A percentile compares a stretch with the other conserved stretches of the same genome.
Conservation (phyloP, 2,888 invertebrate species). For the Leptothorax acervorum region DNA sequence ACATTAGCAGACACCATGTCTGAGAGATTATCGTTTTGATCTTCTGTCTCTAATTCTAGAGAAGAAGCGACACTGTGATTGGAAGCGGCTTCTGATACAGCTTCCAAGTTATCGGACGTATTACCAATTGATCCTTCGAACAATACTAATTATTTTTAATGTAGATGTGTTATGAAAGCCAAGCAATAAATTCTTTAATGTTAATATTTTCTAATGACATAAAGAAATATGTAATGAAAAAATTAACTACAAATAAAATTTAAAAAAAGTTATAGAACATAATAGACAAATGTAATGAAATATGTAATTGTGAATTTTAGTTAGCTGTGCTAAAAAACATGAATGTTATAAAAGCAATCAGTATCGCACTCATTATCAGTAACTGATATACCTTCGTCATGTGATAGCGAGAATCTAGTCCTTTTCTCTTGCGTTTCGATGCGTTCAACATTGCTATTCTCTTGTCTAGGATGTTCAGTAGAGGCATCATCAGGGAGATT, state of each 20-base stretch:
- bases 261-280: not conserved
- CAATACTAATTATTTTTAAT: constrained; percentile 76
- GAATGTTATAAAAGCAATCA: not conserved
- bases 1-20: constrained; percentile 99
- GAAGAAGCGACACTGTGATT: constrained; percentile 98
- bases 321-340: constrained; percentile 9
- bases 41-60: constrained; percentile 94
- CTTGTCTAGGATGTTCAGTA: constrained; percentile 82
- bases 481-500: constrained; percentile 79
- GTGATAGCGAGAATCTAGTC: constrained; percentile 92
- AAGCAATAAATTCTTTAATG: constrained; percentile 5
- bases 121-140: constrained; percentile 93
- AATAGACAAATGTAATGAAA: not conserved
- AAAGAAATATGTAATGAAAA: not conserved
- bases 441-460: constrained; percentile 81
- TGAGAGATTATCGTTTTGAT: constrained; percentile 97
- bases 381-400: constrained; percentile 89
- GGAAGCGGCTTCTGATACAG: constrained; percentile 97
- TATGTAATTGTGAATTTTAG: not conserved
- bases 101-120: constrained; percentile 97
- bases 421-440: constrained; percentile 85
- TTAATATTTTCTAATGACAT: not conserved
- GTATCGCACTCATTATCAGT: not conserved
- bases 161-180: constrained; percentile 33
- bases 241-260: not conserved